phyloP scores from a whole-genome alignment of 2,113 vertebrate genomes.

The Xiphophorus maculatus region DNA sequence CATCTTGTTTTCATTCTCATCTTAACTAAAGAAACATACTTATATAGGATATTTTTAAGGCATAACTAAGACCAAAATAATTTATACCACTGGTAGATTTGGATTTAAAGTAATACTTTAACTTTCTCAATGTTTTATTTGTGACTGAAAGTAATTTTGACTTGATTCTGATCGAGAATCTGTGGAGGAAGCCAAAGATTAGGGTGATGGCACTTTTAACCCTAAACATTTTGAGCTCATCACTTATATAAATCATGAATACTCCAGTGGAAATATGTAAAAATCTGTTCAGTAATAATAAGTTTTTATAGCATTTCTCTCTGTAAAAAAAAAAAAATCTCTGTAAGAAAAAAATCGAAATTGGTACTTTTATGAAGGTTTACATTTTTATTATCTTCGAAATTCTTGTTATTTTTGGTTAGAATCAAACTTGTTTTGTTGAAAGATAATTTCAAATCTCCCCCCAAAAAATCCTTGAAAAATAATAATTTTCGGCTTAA shows the following conservation, averaged over 20 bases:
- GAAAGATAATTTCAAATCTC: neutral
- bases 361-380: too few relatives aligned
- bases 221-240: too few relatives aligned
- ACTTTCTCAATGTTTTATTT: neutral
- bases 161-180: too few relatives aligned
- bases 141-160: neutral
- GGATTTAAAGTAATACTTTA: neutral
- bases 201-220: too few relatives aligned
- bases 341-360: too few relatives aligned
- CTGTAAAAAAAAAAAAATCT: too few relatives aligned
- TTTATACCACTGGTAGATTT: neutral
- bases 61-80: neutral
- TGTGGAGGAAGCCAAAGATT: too few relatives aligned
- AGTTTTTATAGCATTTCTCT: neutral
- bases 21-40: neutral
- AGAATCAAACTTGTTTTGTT: neutral
- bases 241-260: neutral
- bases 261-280: neutral
- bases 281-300: neutral
- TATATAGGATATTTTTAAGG: neutral
- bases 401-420: neutral
- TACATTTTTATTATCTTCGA: neutral
- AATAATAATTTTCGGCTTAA: neutral
- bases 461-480: neutral
- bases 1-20: neutral